Percentiles rank a stretch among this genome's conserved stretches.
These are phyloP conservation scores for Orthosia gothica DNA, from an alignment of 2,888 invertebrate species.

Conservation along the genomic window DNA sequence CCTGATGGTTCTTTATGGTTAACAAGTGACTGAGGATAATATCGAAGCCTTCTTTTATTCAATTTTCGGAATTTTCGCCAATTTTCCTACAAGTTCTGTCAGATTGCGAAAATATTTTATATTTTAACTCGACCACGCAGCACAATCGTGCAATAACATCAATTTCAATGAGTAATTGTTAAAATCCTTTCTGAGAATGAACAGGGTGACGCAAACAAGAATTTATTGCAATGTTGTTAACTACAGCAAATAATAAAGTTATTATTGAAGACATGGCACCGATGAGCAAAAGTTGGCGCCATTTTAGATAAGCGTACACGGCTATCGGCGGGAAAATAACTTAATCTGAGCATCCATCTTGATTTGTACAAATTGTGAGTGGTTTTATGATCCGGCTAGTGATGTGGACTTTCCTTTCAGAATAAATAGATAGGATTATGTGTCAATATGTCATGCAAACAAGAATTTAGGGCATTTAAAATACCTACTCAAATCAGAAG, in stretches of 20 bases:
- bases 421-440: slow-evolving; percentile 3
- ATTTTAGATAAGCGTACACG: slow-evolving; percentile 37
- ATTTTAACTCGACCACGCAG: slow-evolving; percentile 19
- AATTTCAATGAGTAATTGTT: slow-evolving; percentile 50
- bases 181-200: slow-evolving; percentile 52
- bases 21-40: neutral
- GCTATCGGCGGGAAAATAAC: slow-evolving; percentile 41
- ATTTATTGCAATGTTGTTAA: slow-evolving; percentile 38
- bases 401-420: neutral
- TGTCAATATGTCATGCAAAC: slow-evolving; percentile 18
- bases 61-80: neutral
- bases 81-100: neutral
- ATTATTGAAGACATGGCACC: slow-evolving; percentile 11
- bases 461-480: neutral
- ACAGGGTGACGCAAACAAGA: slow-evolving; percentile 36
- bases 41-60: neutral
- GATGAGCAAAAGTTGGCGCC: slow-evolving; percentile 54
- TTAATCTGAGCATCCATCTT: slow-evolving; percentile 44
- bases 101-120: slow-evolving; percentile 13
- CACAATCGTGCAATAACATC: slow-evolving; percentile 31
- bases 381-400: slow-evolving; percentile 5
- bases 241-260: slow-evolving; percentile 5
- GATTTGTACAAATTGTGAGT: slow-evolving; percentile 29
- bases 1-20: neutral
- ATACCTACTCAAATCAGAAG: neutral